phyloP scores from a whole-genome alignment of 2,888 invertebrate genomes.

The Euphydryas editha region DNA sequence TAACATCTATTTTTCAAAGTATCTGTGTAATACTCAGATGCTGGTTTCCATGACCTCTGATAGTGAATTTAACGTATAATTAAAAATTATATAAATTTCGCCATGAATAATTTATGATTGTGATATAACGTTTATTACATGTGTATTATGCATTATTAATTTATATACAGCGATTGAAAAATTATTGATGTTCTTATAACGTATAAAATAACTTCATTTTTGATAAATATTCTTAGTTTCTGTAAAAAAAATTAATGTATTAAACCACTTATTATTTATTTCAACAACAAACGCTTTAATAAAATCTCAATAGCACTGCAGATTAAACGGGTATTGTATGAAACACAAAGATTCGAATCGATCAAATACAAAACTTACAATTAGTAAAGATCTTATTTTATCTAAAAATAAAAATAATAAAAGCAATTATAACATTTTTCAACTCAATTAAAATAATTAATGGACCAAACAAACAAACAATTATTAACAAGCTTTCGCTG shows the following conservation, averaged over 20 bases:
- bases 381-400: not conserved
- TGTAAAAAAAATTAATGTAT: too few relatives aligned
- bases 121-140: constrained; percentile 2
- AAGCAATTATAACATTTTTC: constrained; percentile 5
- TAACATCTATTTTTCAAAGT: not conserved
- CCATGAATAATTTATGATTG: constrained; percentile 12
- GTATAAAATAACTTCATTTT: not conserved
- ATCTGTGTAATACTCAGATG: constrained; percentile 3
- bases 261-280: too few relatives aligned
- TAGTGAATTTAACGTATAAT: constrained; percentile 12
- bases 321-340: too few relatives aligned
- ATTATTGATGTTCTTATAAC: not conserved
- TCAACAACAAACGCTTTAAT: too few relatives aligned
- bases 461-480: constrained; percentile 10
- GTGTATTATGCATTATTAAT: constrained; percentile 1
- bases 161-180: constrained; percentile 1
- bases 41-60: constrained; percentile 14
- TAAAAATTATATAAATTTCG: constrained; percentile 23
- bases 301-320: not conserved
- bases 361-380: not conserved
- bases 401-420: not conserved
- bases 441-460: constrained; percentile 11
- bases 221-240: not conserved
- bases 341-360: not conserved
- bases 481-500: constrained; percentile 35